Evolutionary conservation across 2,888 invertebrate species (phyloP).

Genomic region (Poecilobothrus nobilitatus): DNA sequence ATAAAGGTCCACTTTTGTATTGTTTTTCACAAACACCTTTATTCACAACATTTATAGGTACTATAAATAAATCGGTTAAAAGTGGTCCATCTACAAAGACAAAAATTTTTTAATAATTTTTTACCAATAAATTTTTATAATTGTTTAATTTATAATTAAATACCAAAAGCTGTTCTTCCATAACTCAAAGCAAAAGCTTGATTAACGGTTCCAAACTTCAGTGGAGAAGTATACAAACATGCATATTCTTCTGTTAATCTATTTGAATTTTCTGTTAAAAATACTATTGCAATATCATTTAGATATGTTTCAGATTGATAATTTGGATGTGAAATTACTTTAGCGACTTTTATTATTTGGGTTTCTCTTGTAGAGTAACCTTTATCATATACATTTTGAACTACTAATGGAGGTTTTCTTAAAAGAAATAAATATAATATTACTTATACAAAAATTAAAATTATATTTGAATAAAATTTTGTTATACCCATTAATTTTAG

Average conservation of each 20-base stretch:
- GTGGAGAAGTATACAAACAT: neutral
- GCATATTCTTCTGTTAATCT: neutral
- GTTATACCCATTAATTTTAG: slow-evolving; percentile 20
- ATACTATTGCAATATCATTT: slow-evolving; percentile 13
- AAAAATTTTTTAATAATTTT: no score
- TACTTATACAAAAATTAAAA: no score
- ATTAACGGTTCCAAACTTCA: neutral
- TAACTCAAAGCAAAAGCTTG: neutral
- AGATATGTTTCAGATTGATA: slow-evolving; percentile 13
- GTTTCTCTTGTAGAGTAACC: slow-evolving; percentile 16
- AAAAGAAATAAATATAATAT: neutral
- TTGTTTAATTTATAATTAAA: neutral
- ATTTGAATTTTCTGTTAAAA: neutral
- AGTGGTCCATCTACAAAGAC: neutral
- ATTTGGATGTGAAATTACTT: slow-evolving; percentile 20
- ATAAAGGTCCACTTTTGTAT: neutral
- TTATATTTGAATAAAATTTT: no score
- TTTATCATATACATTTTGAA: slow-evolving; percentile 17
- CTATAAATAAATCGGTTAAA: neutral
- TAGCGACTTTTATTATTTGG: slow-evolving; percentile 16
- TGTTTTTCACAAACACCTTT: neutral
- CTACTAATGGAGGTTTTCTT: slow-evolving; percentile 23
- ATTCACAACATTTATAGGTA: neutral
- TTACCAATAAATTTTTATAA: neutral
- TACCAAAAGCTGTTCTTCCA: neutral